phyloP scores from a whole-genome alignment of 2,113 vertebrate species.

The Seriola aureovittata region DNA sequence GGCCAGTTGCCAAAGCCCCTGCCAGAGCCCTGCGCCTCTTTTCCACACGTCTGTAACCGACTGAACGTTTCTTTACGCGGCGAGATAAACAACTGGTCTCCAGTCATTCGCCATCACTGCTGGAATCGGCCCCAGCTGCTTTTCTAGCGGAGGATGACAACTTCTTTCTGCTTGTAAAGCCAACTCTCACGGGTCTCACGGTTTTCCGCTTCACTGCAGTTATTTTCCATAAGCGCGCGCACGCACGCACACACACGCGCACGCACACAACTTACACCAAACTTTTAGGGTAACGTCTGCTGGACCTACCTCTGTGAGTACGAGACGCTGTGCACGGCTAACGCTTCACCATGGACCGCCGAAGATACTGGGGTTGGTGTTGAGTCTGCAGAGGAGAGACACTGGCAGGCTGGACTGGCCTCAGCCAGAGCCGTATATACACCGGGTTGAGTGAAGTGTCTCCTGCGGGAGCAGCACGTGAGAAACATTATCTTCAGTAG shows the following conservation, averaged over 20 bases:
- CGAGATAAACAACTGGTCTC: conserved; percentile 7
- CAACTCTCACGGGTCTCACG: conserved; percentile 35
- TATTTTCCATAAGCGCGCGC: conserved; percentile 3
- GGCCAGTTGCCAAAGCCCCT: conserved; percentile 27
- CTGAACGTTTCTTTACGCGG: not conserved
- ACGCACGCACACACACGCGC: no score
- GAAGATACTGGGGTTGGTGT: conserved; percentile 19
- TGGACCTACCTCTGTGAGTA: conserved; percentile 49
- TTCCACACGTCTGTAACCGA: not conserved
- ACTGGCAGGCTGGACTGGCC: conserved; percentile 12
- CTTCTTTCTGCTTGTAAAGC: conserved; percentile 19
- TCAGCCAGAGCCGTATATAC: conserved; percentile 31
- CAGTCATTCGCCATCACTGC: conserved; percentile 19
- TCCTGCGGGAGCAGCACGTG: not conserved
- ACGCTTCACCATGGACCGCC: conserved; percentile 35
- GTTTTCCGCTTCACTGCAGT: conserved; percentile 50
- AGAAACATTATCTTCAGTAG: not conserved
- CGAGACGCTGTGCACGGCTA: not conserved
- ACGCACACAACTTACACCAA: not conserved
- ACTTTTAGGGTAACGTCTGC: not conserved
- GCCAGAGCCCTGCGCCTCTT: not conserved
- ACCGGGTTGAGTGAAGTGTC: conserved; percentile 9
- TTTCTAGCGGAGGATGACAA: conserved; percentile 42
- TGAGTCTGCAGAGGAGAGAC: conserved; percentile 38
- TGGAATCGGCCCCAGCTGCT: conserved; percentile 42